These are phyloP conservation scores for Cettia cetti DNA, from an alignment of 2,113 vertebrate genomes.

Conservation along the genomic window DNA sequence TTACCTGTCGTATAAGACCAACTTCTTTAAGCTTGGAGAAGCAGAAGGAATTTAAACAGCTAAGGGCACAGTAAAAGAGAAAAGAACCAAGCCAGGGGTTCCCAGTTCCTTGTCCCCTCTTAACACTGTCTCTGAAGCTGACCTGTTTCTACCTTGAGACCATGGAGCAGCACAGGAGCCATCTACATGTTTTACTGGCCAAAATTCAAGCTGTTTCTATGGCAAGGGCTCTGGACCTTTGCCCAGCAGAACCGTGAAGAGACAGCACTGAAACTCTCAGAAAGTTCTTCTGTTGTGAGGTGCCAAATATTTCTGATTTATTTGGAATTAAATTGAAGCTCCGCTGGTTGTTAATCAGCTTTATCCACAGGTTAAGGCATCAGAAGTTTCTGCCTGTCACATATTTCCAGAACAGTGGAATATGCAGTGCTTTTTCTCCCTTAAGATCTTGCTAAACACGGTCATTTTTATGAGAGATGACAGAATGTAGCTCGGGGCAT, in stretches of 20 bases:
- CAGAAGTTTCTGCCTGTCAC: background rate
- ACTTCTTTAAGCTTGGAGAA: background rate
- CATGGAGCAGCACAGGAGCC: background rate
- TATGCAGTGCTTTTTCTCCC: background rate
- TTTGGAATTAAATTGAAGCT: conserved; percentile 24
- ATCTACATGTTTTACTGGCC: background rate
- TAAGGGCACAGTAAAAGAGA: background rate
- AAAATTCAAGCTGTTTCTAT: background rate
- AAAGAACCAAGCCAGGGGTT: background rate
- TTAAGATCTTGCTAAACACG: background rate
- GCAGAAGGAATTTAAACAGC: background rate
- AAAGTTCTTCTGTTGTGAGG: background rate
- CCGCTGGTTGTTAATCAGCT: conserved; percentile 18
- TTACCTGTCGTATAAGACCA: background rate
- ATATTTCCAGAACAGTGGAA: background rate
- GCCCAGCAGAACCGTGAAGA: background rate
- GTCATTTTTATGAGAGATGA: background rate
- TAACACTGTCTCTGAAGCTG: background rate
- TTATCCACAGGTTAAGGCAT: background rate
- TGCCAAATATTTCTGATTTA: background rate
- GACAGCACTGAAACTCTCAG: background rate
- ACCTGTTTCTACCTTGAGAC: background rate
- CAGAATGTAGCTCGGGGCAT: background rate
- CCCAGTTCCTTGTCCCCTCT: background rate
- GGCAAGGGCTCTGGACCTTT: background rate